phyloP scores from a whole-genome alignment of 2,113 vertebrate species.

The Acinonyx jubatus region DNA sequence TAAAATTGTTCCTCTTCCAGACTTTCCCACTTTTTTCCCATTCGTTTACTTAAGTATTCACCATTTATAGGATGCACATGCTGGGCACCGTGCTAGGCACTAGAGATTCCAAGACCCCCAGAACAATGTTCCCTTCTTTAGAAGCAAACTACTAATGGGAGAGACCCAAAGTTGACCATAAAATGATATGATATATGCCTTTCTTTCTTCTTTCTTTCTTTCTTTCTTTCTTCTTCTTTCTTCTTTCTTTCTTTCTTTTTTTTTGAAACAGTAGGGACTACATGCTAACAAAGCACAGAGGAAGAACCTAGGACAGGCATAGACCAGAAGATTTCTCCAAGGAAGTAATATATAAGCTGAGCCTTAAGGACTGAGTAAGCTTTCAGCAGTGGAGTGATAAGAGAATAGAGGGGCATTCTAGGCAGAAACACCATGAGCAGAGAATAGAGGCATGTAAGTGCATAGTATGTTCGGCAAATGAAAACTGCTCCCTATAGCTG shows the following conservation, averaged over 20 bases:
- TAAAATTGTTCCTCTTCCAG: background rate
- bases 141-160: background rate
- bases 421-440: background rate
- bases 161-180: background rate
- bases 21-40: background rate
- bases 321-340: background rate
- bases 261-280: background rate
- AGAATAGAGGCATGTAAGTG: background rate
- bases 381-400: background rate
- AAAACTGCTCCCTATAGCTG: background rate
- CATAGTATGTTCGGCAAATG: background rate
- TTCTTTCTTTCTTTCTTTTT: background rate
- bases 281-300: background rate
- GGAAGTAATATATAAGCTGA: background rate
- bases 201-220: too few relatives aligned
- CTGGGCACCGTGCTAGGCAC: background rate
- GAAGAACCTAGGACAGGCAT: background rate
- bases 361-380: background rate
- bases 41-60: constrained; percentile 2
- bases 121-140: background rate
- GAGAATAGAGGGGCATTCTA: background rate
- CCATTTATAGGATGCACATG: background rate
- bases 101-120: background rate
- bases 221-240: background rate
- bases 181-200: background rate